Evolutionary conservation across 2,113 vertebrate species (phyloP).

Genomic region (Neolamprologus devosi): DNA sequence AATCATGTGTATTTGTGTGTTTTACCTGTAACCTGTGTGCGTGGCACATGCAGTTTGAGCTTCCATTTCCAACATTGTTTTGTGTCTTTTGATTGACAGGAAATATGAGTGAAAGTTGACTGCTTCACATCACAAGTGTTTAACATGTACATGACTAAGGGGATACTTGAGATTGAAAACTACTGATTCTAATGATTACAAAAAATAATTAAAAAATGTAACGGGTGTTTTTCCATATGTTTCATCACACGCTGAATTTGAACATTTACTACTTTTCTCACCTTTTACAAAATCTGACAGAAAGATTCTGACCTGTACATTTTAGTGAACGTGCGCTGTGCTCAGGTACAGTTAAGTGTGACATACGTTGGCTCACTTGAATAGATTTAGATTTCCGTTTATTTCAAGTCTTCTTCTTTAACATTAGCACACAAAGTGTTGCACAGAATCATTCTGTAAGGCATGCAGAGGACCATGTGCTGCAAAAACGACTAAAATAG

Average conservation of each 20-base stretch:
- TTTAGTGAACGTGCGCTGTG: fast-evolving
- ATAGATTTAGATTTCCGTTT: not conserved
- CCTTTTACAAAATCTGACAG: not conserved
- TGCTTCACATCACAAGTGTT: not conserved
- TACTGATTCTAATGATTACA: not conserved
- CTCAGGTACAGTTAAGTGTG: not conserved
- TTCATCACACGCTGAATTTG: not conserved
- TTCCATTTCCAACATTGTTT: not conserved
- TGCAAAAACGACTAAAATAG: not conserved
- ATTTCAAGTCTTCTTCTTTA: not conserved
- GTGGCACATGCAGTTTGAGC: not conserved
- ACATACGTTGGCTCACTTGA: not conserved
- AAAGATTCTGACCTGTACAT: not conserved
- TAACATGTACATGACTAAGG: not conserved
- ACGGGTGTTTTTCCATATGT: not conserved
- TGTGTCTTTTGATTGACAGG: not conserved
- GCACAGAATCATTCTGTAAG: not conserved
- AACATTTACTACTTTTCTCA: fast-evolving
- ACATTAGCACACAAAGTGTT: not conserved
- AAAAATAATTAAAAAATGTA: fast-evolving
- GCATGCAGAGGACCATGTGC: not conserved
- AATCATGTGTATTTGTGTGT: not conserved
- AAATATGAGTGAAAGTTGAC: not conserved
- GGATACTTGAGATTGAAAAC: not conserved
- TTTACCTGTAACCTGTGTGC: too few relatives aligned